Base-by-base conservation (phyloP, 2,113 vertebrate species). In the Lepus timidus region DNA sequence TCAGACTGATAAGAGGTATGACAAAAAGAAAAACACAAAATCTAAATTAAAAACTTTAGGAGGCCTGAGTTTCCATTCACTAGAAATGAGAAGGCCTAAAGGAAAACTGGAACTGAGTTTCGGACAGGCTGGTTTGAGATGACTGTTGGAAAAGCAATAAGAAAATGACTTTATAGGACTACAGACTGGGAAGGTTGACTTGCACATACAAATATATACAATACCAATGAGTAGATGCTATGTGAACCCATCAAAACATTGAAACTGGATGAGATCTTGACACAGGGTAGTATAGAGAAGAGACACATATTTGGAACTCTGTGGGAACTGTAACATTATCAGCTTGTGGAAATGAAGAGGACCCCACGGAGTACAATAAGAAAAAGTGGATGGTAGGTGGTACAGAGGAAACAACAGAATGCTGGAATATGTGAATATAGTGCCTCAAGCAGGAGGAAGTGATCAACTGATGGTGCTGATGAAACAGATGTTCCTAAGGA, bases 21-120 rank as follows among this genome's bases (percentile, higher is more conserved):
- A 73, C 74, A 71, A 76, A 65, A 88, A 88, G 9, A 10, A 92
- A 96, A 92, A 39, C 3, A 71, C 75, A 36, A 74, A 62, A 36
- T 85, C 55, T 49, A 65, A 51, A 31, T 78, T 31, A 71, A n/a
- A 90, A 79, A 39, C 36, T 87, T 91, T 36, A 31, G 36, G 61
- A 79, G 49, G 22, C 64, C 52, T 51, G 20, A 88, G 39, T 25
- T 25, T 29, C 31, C 49, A 67, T 2, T 13, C 9, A 25, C 27
- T 85, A 22, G 58, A 73, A 88, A 70, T 25, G 49, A 51, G 36
- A 19, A 91, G 12, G 33, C 6, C 11, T 39, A 16, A 0, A 84
- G 14, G 4, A 74, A 8, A 74, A 17, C 17, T 62, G 14, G 20
- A 95, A 71, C 81, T 95, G 19, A 82, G 23, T 36, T 22, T 85